A percentile compares a stretch with the other conserved stretches of the same genome.
Conservation (phyloP, 2,888 invertebrate species). For the Dromius quadrimaculatus region DNA sequence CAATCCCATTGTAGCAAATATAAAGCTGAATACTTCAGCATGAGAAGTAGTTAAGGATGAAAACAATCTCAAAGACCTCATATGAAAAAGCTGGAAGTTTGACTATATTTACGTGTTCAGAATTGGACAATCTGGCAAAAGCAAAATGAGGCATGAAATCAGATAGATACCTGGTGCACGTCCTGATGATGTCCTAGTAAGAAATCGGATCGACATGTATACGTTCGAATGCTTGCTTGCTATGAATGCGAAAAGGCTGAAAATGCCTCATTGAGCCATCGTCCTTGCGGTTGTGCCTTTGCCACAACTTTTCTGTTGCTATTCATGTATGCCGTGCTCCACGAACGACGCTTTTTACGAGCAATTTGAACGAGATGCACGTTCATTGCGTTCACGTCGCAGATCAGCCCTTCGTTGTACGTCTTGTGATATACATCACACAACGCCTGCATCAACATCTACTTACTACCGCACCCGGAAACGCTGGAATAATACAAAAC, state of each 20-base stretch:
- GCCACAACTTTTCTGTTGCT: slow-evolving; percentile 56
- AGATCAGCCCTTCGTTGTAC: slow-evolving; percentile 58
- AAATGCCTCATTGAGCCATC: background rate
- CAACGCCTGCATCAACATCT: background rate
- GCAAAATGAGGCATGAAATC: background rate
- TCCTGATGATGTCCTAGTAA: slow-evolving; percentile 16
- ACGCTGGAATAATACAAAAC: background rate
- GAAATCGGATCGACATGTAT: slow-evolving; percentile 32
- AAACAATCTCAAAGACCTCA: no score
- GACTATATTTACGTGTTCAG: slow-evolving; percentile 24
- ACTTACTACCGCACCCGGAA: background rate
- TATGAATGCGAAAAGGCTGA: slow-evolving; percentile 16
- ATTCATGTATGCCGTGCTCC: slow-evolving; percentile 66
- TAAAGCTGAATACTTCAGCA: no score
- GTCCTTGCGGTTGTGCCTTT: slow-evolving; percentile 5
- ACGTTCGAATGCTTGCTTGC: slow-evolving; percentile 26
- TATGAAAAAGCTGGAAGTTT: slow-evolving; percentile 23
- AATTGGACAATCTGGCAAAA: slow-evolving; percentile 3
- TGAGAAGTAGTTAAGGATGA: no score
- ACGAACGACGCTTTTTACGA: slow-evolving; percentile 61
- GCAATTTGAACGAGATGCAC: slow-evolving; percentile 66
- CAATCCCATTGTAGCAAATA: no score
- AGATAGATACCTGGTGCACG: slow-evolving; percentile 34
- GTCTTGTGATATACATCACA: background rate
- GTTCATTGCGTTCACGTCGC: slow-evolving; percentile 61